phyloP scores from a whole-genome alignment of 2,797 vertebrate species.

The Pelochelys cantorii region DNA sequence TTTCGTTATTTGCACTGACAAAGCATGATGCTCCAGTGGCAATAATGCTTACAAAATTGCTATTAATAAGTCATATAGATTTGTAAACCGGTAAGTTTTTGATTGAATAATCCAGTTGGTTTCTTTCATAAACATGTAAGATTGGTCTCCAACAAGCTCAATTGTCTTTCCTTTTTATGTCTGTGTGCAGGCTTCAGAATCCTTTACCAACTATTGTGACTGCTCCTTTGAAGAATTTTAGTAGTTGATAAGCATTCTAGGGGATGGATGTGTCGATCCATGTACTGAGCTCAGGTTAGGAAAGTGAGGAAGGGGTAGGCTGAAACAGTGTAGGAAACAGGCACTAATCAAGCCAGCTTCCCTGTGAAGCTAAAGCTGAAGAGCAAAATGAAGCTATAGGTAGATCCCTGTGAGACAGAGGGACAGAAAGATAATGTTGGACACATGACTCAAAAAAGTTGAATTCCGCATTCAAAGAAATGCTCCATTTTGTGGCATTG shows the following conservation, averaged over 20 bases:
- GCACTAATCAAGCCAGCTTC: not conserved
- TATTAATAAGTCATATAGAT: not conserved
- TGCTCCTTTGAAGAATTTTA: not conserved
- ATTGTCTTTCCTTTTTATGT: not conserved
- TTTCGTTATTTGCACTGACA: not conserved
- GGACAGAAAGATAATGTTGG: not conserved
- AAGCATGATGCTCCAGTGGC: not conserved
- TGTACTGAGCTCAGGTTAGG: not conserved
- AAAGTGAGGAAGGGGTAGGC: not conserved
- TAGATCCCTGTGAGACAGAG: not conserved
- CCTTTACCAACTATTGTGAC: not conserved
- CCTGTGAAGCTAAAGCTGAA: not conserved
- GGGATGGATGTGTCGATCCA: not conserved
- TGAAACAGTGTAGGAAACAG: accelerated
- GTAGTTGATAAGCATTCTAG: not conserved
- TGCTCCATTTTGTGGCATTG: not conserved
- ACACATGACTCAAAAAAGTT: not conserved
- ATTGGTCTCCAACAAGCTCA: not conserved
- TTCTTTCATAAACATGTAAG: not conserved
- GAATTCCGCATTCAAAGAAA: not conserved
- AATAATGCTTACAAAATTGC: not conserved
- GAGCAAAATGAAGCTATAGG: not conserved
- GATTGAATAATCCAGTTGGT: not conserved
- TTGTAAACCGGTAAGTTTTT: not conserved
- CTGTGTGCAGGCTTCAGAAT: accelerated